Evolutionary conservation across 2,888 invertebrate species (phyloP).

Genomic region (Temnothorax ravouxi): DNA sequence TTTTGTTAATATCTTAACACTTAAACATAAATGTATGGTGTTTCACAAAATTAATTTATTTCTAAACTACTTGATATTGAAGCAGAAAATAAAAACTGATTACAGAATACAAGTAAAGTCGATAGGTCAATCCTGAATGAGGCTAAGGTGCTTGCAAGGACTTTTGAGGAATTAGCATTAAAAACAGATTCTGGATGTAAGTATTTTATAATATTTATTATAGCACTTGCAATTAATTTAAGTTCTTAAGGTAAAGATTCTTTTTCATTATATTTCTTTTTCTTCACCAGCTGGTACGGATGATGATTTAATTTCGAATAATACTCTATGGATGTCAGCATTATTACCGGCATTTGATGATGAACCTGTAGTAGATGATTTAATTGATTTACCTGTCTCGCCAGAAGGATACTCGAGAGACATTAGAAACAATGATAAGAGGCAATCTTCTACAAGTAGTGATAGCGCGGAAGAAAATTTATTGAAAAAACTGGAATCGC

Average conservation of each 20-base stretch:
- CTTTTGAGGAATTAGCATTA: slow-evolving; percentile 79
- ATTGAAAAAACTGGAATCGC: slow-evolving; percentile 74
- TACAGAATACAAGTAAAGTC: slow-evolving; percentile 65
- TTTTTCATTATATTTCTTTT: slow-evolving; percentile 1
- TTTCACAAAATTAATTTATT: slow-evolving; percentile 3
- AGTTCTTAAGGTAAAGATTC: background rate
- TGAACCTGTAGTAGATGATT: slow-evolving; percentile 77
- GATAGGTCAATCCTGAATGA: slow-evolving; percentile 77
- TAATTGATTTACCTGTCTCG: slow-evolving; percentile 80
- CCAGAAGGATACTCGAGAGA: slow-evolving; percentile 59
- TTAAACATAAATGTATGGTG: background rate
- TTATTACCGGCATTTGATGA: slow-evolving; percentile 80
- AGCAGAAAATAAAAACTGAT: slow-evolving; percentile 44
- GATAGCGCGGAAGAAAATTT: slow-evolving; percentile 36
- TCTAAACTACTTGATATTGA: slow-evolving; percentile 18
- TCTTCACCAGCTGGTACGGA: slow-evolving; percentile 68
- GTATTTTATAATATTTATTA: slow-evolving; percentile 57
- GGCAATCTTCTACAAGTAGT: background rate
- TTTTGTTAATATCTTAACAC: background rate
- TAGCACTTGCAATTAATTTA: background rate
- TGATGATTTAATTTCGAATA: slow-evolving; percentile 79
- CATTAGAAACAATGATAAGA: background rate
- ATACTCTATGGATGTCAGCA: slow-evolving; percentile 77
- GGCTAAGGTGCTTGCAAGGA: slow-evolving; percentile 79
- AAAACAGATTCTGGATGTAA: slow-evolving; percentile 77